Base-by-base conservation (phyloP, 2,888 invertebrate species). In the Hemistola chrysoprasaria region DNA sequence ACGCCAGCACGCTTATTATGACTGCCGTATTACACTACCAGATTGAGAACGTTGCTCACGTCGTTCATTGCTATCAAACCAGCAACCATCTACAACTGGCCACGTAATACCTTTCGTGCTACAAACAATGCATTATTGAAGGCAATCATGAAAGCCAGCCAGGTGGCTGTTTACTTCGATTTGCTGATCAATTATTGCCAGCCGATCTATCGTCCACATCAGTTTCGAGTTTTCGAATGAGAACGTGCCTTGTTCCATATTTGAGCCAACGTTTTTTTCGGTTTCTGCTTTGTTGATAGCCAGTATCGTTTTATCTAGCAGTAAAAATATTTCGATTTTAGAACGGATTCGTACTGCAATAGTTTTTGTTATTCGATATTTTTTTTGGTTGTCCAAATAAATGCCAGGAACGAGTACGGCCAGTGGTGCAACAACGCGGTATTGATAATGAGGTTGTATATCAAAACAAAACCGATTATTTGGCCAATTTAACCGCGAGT, bases 101-200 rank as follows among this genome's bases (percentile, higher is more conserved):
- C 63, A 71, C 59, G 47, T 72, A 68, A 59, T 59, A 64, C 65
- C 62, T 73, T 75, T 66, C 79, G 79, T 79, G 79, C 68, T 56
- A 51, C 54, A 60, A 67, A 73, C 74, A 69, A 72, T 80, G 76
- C 77, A 80, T 81, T 81, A 80, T 79, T 76, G 76, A 74, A 71
- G 76, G 71, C 79, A 79, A 80, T 83, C 78, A 74, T 72, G 73
- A 67, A 57, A 64, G 62, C 55, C 59, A 55, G 65, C 71, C 78
- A 78, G 78, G 74, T 78, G 77, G 70, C 62, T 72, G 78, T 78
- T 78, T 76, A 63, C 74, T 63, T 70, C 75, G 75, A 77, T 76
- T 76, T 74, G 65, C 75, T 75, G 74, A 78, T 81, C 78, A 79
- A 81, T 81, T 81, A 83, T 81, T 76, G 63, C 68, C 56, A 46